These are phyloP conservation scores for Bergia puertoricense DNA, from an alignment of 92 coral and sea anemone genomes.

Conservation along the genomic window DNA sequence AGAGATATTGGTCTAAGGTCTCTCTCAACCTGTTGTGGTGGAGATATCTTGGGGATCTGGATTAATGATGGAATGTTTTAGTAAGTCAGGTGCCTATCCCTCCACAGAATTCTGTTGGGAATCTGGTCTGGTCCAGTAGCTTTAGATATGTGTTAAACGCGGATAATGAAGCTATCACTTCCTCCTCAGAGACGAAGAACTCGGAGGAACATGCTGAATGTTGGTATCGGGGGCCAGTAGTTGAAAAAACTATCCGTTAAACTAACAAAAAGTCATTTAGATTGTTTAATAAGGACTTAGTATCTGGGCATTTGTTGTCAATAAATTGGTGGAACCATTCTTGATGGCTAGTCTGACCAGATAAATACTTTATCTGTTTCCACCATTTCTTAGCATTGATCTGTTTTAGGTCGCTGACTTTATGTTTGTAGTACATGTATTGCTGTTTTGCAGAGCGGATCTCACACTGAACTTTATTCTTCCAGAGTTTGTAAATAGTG, in stretches of 20 bases:
- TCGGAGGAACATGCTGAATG: slow-evolving; percentile 3
- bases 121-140: too few species aligned
- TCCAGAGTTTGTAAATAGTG: slow-evolving; percentile 31
- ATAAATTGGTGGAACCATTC: slow-evolving; percentile 40
- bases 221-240: slow-evolving; percentile 1
- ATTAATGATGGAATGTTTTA: too few species aligned
- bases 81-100: too few species aligned
- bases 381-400: not conserved
- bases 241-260: not conserved
- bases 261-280: slow-evolving; percentile 38
- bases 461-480: slow-evolving; percentile 43
- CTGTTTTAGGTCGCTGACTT: slow-evolving; percentile 27
- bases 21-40: too few species aligned
- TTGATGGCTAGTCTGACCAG: not conserved
- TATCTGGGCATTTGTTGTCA: not conserved
- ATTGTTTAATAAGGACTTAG: slow-evolving; percentile 9
- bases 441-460: slow-evolving; percentile 31
- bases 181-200: not conserved
- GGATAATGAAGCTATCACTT: slow-evolving; percentile 6
- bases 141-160: not conserved
- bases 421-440: not conserved
- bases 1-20: too few species aligned
- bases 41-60: too few species aligned
- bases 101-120: too few species aligned
- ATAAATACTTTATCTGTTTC: not conserved